Percentiles rank a stretch among this genome's conserved stretches.
phyloP scores from a whole-genome alignment of 2,797 vertebrate genomes.

The Poeciliopsis gracilis region DNA sequence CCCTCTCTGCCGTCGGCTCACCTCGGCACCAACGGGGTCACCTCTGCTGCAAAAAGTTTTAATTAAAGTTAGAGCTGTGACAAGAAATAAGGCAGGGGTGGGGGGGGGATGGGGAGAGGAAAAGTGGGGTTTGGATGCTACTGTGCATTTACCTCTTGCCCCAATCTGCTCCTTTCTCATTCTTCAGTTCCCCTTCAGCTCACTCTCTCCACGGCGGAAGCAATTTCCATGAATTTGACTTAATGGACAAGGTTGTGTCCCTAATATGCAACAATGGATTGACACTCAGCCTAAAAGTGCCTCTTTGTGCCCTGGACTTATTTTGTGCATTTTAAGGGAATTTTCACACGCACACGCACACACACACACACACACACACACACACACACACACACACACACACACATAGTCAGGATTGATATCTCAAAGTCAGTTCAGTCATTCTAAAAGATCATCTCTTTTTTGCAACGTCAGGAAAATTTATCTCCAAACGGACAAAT shows the following conservation, averaged over 20 bases:
- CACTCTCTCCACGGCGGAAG: slow-evolving; percentile 25
- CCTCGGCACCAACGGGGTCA: slow-evolving; percentile 72
- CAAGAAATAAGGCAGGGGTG: slow-evolving; percentile 23
- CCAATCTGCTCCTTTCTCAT: slow-evolving; percentile 35
- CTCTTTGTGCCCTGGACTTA: slow-evolving; percentile 29
- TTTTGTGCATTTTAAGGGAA: slow-evolving; percentile 26
- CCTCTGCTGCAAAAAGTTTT: slow-evolving; percentile 78
- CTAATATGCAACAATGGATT: slow-evolving; percentile 73
- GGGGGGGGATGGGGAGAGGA: slow-evolving; percentile 30
- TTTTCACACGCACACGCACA: slow-evolving; percentile 22
- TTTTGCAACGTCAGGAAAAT: slow-evolving; percentile 16
- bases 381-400: slow-evolving; percentile 9
- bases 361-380: neutral
- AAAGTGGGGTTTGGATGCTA: slow-evolving; percentile 15
- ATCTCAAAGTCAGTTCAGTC: slow-evolving; percentile 42
- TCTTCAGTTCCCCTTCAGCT: slow-evolving; percentile 29
- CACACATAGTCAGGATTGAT: slow-evolving; percentile 21
- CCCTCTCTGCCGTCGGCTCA: slow-evolving; percentile 59
- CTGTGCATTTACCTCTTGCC: slow-evolving; percentile 15
- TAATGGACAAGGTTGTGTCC: slow-evolving; percentile 78
- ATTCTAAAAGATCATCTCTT: slow-evolving; percentile 33
- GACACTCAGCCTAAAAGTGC: slow-evolving; percentile 45
- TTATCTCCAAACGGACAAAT: slow-evolving; percentile 1
- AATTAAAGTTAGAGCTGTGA: slow-evolving; percentile 82
- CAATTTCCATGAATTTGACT: slow-evolving; percentile 74